Base-by-base conservation (phyloP, 2,888 invertebrate species). In the Lepidochitona cinerea region DNA sequence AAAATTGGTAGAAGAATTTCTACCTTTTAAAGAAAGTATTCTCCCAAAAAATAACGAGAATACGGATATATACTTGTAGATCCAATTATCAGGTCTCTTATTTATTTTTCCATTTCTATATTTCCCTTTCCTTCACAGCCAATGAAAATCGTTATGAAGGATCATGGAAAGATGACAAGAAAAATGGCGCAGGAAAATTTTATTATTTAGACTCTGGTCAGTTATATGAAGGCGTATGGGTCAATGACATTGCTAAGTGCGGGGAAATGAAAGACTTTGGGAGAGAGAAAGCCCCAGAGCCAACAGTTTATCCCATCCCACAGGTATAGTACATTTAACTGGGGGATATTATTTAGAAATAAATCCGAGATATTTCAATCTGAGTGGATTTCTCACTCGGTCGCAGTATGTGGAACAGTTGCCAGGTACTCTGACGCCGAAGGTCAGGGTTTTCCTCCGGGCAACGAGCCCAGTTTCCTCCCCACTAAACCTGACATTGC, bases 111-210 rank as follows among this genome's bases (percentile, higher is more conserved):
- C n/a, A 59, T 26, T 14, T 32, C 29, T 29, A 59, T 3, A 1
- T 59, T 3, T 7, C 4, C 32, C 32, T 29, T 37, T 64, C 35
- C 4, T 69, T 67, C 73, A 12, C 79, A 90, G 90, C 87, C 9
- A 90, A 89, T 84, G 90, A 90, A 74, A 91, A 91, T 75, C 75
- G 90, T 37, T 90, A 91, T 83, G 91, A 91, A 78, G 91, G 91
- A 7, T 84, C 86, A n/a, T 91, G 90, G 90, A 84, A 85, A 71
- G 85, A 89, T 73, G 90, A 87, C 71, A 89, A 85, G 83, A 91
- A 91, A 80, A 90, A 91, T 74, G 91, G 91, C 37, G 82, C 85
- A 7, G 91, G 91, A 1, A 90, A 90, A 78, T 91, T 88, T 75
- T 91, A 84, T 78, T 91, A 89, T 79, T 81, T 90, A 29, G 89